Conservation (phyloP, 2,797 vertebrate genomes). For the Squalus acanthias region DNA sequence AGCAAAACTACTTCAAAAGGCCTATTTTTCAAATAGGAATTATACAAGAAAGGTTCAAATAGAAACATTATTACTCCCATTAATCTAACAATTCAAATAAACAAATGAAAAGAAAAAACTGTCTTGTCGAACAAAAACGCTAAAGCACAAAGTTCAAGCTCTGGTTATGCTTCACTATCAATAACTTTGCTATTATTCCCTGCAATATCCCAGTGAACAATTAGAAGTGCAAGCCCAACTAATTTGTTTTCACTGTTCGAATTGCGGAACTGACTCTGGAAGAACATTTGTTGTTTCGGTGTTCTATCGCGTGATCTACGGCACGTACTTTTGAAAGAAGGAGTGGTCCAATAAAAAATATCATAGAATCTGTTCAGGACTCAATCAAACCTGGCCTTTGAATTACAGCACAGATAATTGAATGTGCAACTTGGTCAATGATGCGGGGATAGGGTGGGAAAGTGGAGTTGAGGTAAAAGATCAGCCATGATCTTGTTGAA, state of each 20-base stretch:
- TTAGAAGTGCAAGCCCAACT: neutral
- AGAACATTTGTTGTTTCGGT: neutral
- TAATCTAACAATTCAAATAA: neutral
- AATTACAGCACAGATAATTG: neutral
- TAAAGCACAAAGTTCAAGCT: neutral
- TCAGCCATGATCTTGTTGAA: too few relatives aligned
- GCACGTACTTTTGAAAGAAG: neutral
- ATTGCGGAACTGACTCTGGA: neutral
- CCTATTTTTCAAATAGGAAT: neutral
- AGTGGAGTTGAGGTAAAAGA: too few relatives aligned
- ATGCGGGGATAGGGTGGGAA: neutral
- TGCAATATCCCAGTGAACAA: neutral
- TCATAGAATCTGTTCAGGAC: neutral
- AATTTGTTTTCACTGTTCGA: neutral
- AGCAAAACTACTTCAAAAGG: neutral
- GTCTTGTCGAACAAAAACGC: neutral
- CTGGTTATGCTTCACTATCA: neutral
- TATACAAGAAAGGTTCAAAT: neutral
- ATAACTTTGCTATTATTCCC: neutral
- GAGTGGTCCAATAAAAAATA: neutral
- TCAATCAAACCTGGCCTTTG: neutral
- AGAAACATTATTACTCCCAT: neutral
- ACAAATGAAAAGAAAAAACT: neutral
- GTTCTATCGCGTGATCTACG: neutral
- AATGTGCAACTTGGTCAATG: neutral